Evolutionary conservation across 2,888 invertebrate species (phyloP).

Genomic region (Taphrorychus bicolor): DNA sequence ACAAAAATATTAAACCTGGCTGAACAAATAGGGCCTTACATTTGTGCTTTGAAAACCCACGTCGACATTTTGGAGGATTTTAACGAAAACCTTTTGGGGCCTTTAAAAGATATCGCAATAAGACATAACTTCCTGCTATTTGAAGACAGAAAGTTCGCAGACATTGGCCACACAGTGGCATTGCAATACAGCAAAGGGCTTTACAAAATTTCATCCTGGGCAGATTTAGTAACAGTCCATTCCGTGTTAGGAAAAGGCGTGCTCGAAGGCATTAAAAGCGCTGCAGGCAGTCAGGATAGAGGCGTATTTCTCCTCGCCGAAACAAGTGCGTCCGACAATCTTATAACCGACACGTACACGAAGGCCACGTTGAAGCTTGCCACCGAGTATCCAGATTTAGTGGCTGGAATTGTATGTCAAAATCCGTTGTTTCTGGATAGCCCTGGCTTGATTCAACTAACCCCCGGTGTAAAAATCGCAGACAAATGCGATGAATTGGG

Average conservation of each 20-base stretch:
- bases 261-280: constrained; percentile 61
- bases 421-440: constrained; percentile 71
- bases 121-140: constrained; percentile 88
- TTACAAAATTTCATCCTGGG: constrained; percentile 84
- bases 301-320: constrained; percentile 87
- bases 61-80: constrained; percentile 88
- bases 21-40: constrained; percentile 80
- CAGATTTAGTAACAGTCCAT: constrained; percentile 91
- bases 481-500: constrained; percentile 78
- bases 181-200: constrained; percentile 81
- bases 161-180: constrained; percentile 92
- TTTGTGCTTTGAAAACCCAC: constrained; percentile 90
- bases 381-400: constrained; percentile 72
- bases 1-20: constrained; percentile 76
- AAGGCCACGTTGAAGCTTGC: constrained; percentile 78
- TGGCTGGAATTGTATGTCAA: constrained; percentile 89
- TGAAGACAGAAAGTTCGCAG: constrained; percentile 97
- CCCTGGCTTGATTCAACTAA: constrained; percentile 84
- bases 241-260: constrained; percentile 82
- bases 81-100: constrained; percentile 66
- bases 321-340: constrained; percentile 78
- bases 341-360: constrained; percentile 71
- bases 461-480: constrained; percentile 87
- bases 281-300: constrained; percentile 55
- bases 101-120: constrained; percentile 72